These are phyloP conservation scores for Characodon lateralis DNA, from an alignment of 2,797 vertebrate genomes.

Conservation along the genomic window DNA sequence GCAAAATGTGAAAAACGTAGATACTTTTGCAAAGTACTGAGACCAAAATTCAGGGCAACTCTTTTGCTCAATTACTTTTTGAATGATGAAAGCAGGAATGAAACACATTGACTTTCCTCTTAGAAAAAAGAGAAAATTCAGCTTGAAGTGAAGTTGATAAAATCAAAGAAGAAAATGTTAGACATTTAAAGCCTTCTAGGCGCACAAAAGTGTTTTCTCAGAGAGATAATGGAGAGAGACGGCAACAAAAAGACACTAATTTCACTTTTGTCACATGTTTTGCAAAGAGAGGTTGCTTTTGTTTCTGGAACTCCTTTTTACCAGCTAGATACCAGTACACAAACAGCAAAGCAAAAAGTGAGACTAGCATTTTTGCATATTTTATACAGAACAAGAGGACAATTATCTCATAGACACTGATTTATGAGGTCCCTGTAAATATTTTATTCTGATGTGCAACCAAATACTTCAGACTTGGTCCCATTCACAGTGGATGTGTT, in stretches of 20 bases:
- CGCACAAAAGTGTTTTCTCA: not conserved
- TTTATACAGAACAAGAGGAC: not conserved
- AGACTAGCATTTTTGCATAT: not conserved
- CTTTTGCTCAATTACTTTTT: not conserved
- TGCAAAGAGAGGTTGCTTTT: not conserved
- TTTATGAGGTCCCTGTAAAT: conserved; percentile 2
- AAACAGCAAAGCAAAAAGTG: not conserved
- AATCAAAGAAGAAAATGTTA: not conserved
- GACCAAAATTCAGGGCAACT: not conserved
- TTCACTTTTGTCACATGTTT: not conserved
- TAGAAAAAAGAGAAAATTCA: not conserved
- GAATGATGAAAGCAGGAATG: too few relatives aligned
- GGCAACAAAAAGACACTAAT: not conserved
- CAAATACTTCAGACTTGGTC: not conserved
- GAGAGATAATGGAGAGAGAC: not conserved
- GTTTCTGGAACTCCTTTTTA: not conserved
- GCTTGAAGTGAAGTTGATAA: not conserved
- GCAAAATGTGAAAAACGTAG: not conserved
- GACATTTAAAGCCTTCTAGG: not conserved
- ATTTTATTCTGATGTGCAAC: not conserved
- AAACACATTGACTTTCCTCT: too few relatives aligned
- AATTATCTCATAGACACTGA: not conserved
- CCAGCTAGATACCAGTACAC: not conserved
- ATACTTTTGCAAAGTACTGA: not conserved
- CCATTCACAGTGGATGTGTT: not conserved